Conservation (phyloP, 2,888 invertebrate genomes). For the Atrina japonica region DNA sequence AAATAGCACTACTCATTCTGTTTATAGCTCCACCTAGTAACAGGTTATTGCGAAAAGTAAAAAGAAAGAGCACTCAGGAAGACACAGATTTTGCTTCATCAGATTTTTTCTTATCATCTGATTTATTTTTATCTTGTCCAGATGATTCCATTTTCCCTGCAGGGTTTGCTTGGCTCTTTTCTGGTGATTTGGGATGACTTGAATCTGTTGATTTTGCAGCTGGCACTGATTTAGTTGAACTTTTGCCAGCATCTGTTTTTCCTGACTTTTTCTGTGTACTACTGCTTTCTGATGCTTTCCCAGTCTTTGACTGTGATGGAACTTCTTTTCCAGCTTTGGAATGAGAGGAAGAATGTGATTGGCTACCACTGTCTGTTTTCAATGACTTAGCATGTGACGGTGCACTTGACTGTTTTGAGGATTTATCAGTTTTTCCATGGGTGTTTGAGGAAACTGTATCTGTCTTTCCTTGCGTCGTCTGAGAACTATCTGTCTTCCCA, state of each 20-base stretch:
- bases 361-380: not conserved
- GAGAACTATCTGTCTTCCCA: too few species aligned
- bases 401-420: slow-evolving; percentile 2
- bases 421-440: too few species aligned
- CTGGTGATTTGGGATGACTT: not conserved
- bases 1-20: too few species aligned
- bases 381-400: not conserved
- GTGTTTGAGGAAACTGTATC: not conserved
- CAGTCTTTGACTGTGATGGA: not conserved
- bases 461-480: not conserved
- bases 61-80: too few species aligned
- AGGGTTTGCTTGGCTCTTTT: not conserved
- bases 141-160: not conserved
- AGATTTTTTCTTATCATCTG: too few species aligned
- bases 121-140: too few species aligned
- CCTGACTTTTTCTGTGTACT: too few species aligned
- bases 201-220: not conserved
- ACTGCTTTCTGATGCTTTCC: not conserved
- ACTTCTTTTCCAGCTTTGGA: not conserved
- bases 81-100: too few species aligned
- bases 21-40: too few species aligned
- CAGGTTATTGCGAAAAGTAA: too few species aligned
- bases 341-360: slow-evolving; percentile 10
- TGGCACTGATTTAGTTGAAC: not conserved
- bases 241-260: not conserved